Evolutionary conservation across 1,140 invertebrate species (phyloP), one percentile per base, ranked within the genome.

Genomic region (Apis florea): DNA sequence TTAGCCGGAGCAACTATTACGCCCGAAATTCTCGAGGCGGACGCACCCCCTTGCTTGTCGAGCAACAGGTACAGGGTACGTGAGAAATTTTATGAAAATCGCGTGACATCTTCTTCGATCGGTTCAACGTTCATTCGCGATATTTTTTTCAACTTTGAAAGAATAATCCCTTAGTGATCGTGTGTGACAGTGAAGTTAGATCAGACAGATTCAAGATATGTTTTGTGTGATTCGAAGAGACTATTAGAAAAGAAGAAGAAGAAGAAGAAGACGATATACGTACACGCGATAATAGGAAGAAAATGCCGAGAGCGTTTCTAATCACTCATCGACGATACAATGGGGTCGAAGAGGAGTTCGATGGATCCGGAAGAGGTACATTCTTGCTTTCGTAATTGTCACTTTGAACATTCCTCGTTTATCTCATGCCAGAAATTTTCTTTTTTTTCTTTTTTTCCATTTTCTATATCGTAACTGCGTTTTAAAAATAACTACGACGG

Each of bases 301-400:
- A 92, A 58, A 95, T 95, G 95, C 95, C 95, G 70, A 92, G 94
- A 79, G 94, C 94, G 26, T 95, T 95, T 83, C 93, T 95, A 31
- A 94, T 95, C 84, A 95, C 94, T 8, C 94, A 94, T 81, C 93
- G 94, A 56, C 92, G 95, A 21, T 95, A 95, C 91, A 93, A 95
- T 82, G 91, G 92, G 72, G 89, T 90, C 24, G 92, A 91, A 15
- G 92, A 91, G 47, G 92, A 93, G 71, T 90, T 93, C 81, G 90
- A 92, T 70, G 89, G 91, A 47, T 79, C 90, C 31, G 89, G 84
- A 79, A 89, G 92, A 91, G 93, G 93, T 94, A 70, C 82, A 91
- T 81, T 70, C 24, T 40, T 40, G 31, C n/a, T 75, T 64, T 79
- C 67, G 76, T 53, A 59, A 49, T 59, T 66, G 21, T 31, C 4